phyloP scores from a whole-genome alignment of 2,797 vertebrate species.

The Rhabdophis nuchalis region DNA sequence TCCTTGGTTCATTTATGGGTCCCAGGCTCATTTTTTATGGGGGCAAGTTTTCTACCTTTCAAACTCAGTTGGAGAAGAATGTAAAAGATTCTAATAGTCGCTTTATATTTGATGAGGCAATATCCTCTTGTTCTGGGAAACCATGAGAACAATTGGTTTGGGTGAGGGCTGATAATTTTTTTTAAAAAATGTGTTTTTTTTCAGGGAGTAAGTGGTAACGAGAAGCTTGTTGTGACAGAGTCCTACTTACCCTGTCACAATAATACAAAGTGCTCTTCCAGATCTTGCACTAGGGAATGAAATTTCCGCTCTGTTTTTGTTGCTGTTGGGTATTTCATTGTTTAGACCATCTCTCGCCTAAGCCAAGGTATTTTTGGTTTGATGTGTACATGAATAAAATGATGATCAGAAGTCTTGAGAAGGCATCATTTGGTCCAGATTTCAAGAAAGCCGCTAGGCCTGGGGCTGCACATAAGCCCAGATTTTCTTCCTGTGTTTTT shows the following conservation, averaged over 20 bases:
- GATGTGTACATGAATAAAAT: conserved; percentile 63
- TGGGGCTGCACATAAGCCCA: neutral
- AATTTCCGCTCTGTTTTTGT: neutral
- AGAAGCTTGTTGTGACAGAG: neutral
- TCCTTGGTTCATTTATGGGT: no score
- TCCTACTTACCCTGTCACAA: neutral
- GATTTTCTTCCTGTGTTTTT: neutral
- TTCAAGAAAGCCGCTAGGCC: conserved; percentile 37
- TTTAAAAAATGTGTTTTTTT: neutral
- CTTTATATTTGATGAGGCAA: neutral
- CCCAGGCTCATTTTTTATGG: neutral
- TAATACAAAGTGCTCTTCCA: neutral
- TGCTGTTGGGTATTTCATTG: neutral
- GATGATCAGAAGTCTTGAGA: conserved; percentile 49
- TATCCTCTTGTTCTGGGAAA: neutral
- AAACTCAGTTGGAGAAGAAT: neutral
- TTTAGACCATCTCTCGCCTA: conserved; percentile 39
- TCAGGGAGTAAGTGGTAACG: neutral
- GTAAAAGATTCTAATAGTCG: neutral
- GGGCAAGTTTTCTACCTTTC: neutral
- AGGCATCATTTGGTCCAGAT: conserved; percentile 50
- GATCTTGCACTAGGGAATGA: fast-evolving
- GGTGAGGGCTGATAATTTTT: neutral
- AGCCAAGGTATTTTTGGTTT: conserved; percentile 55
- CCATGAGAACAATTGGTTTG: neutral